Evolutionary conservation across 2,797 vertebrate species (phyloP).

Genomic region (Lagocephalus sceleratus): DNA sequence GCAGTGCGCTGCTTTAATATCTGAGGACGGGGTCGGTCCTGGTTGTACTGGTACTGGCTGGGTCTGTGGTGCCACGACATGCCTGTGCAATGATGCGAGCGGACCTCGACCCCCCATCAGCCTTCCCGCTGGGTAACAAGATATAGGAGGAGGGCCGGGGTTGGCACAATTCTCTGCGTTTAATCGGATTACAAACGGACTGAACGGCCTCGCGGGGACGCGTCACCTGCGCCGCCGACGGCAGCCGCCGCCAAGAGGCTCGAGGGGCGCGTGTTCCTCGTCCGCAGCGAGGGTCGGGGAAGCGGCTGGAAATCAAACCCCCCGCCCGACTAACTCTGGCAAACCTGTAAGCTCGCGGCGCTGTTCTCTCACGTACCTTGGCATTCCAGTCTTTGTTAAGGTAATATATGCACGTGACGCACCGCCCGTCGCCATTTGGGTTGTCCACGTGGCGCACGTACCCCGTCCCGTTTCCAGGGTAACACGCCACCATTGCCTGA

Average conservation of each 20-base stretch:
- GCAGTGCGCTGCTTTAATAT: no score
- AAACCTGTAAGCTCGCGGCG: no score
- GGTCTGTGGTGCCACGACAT: no score
- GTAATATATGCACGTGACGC: constrained; percentile 98
- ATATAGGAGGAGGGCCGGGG: constrained; percentile 31
- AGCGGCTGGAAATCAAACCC: no score
- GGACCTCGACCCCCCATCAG: background rate
- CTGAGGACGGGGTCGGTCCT: no score
- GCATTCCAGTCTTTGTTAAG: constrained; percentile 96
- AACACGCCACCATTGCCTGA: constrained; percentile 96
- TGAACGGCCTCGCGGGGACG: constrained; percentile 31
- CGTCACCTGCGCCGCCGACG: constrained; percentile 6
- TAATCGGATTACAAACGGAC: constrained; percentile 51
- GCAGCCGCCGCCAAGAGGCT: no score
- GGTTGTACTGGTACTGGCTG: no score
- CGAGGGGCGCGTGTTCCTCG: no score
- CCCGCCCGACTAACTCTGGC: no score
- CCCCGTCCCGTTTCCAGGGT: constrained; percentile 92
- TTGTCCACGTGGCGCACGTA: constrained; percentile 96
- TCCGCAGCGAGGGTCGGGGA: no score
- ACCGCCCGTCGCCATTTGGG: constrained; percentile 92
- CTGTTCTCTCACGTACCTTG: constrained; percentile 77
- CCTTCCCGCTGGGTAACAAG: constrained; percentile 9
- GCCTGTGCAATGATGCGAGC: no score
- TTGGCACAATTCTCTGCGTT: constrained; percentile 44